These are phyloP conservation scores for Hirtodrosophila alboralis DNA, from an alignment of 2,888 invertebrate genomes.

Conservation along the genomic window DNA sequence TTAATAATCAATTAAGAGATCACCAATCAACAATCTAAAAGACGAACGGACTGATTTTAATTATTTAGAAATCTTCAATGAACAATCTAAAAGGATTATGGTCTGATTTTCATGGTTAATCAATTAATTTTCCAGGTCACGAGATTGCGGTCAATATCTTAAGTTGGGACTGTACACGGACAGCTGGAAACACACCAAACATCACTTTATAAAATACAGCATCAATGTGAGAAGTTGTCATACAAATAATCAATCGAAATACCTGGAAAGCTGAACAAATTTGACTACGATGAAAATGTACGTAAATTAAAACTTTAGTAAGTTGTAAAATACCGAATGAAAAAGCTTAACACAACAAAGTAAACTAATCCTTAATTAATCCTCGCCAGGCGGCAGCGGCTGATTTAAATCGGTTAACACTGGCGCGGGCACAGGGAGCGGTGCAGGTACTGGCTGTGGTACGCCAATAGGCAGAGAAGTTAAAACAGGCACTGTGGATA, in stretches of 20 bases:
- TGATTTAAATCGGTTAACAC: conserved; percentile 70
- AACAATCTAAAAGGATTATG: no score
- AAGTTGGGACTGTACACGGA: no score
- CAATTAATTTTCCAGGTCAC: no score
- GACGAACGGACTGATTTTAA: no score
- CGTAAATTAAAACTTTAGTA: background rate
- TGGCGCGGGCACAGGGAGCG: conserved; percentile 54
- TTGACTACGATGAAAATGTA: background rate
- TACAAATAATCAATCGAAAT: background rate
- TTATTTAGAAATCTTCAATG: no score
- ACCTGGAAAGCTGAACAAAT: background rate
- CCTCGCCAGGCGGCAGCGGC: conserved; percentile 83
- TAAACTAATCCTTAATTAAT: conserved; percentile 51
- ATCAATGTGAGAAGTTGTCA: no score
- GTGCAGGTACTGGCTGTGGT: conserved; percentile 37
- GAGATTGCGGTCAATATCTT: no score
- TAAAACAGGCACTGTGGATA: conserved; percentile 67
- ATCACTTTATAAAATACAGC: no score
- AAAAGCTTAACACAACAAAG: conserved; percentile 18
- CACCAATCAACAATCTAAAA: no score
- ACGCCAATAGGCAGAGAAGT: conserved; percentile 50
- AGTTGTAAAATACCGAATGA: conserved; percentile 6
- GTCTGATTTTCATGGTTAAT: no score
- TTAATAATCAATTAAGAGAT: no score
- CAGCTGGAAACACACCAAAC: no score